Base-by-base conservation (phyloP, 2,797 vertebrate genomes). In the Crocodylus rhombifer region DNA sequence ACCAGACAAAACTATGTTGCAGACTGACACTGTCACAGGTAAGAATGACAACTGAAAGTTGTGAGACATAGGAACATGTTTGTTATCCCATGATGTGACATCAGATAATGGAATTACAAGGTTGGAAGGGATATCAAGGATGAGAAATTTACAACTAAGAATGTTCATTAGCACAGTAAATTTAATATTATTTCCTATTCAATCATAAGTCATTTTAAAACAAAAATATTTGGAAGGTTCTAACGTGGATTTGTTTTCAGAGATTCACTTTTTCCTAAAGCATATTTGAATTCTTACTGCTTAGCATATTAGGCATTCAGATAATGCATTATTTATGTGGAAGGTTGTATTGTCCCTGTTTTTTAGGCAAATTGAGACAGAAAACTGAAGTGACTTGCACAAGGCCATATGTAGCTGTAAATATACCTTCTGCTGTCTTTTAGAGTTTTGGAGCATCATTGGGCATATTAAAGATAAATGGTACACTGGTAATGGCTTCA, bases 11-110 rank as follows among this genome's bases (percentile, higher is more conserved):
- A 95, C 94, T 94, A 80, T 2, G 0, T 55, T 86, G 65, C 85
- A 85, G 71, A 90, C n/a, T 33, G 91, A 96, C 62, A 90, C 17
- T 89, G 80, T 58, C 57, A 82, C 94, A 92, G 96, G 94, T 97
- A 96, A 91, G 36, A 42, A 78, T 69, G 23, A 16, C 42, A 33
- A 93, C 90, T 76, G 78, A 33, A 93, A 87, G 9, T 85, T 21
- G 55, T 77, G 42, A 62, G 3, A 79, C 28, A 63, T 62, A 12
- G 25, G 21, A 67, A 7, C 36, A 17, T 33, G 23, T 77, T 62
- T 4, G 5, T 55, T 21, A 36, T 60, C 33, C 30, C 9, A 15
- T 61, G 26, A 78, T 67, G 30, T 51, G 42, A 51, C 42, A 60
- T 28, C 36, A 25, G 56, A 14, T n/a, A 84, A 3, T 51, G 42